These are phyloP conservation scores for Silurus glanis DNA, from an alignment of 2,113 vertebrate genomes.

Conservation along the genomic window DNA sequence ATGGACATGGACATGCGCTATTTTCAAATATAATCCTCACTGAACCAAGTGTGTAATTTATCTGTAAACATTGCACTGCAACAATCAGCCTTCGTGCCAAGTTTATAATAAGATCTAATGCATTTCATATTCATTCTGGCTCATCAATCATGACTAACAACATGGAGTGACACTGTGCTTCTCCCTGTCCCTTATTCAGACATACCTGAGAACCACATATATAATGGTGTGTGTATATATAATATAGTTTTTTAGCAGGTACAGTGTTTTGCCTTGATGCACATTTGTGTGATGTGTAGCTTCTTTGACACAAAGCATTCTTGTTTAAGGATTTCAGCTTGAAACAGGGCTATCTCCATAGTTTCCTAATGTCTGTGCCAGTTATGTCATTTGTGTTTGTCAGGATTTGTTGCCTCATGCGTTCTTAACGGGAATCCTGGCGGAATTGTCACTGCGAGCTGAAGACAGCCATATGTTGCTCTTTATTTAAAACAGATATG, in stretches of 20 bases:
- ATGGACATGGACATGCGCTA: background rate
- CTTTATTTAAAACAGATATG: conserved; percentile 40
- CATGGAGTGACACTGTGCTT: background rate
- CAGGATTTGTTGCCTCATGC: conserved; percentile 26
- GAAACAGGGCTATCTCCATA: background rate
- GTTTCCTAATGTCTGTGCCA: background rate
- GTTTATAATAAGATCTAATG: background rate
- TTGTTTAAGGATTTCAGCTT: background rate
- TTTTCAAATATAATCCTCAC: background rate
- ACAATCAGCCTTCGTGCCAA: background rate
- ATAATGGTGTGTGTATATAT: background rate
- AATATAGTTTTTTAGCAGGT: background rate
- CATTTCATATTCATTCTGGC: background rate
- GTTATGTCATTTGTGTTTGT: conserved; percentile 14
- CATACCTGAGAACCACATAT: too few species aligned
- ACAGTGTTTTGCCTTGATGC: background rate
- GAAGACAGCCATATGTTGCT: conserved; percentile 45
- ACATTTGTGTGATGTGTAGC: background rate
- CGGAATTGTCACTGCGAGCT: conserved; percentile 57
- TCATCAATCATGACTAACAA: conserved; percentile 12
- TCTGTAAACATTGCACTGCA: background rate
- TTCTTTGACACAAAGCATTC: background rate
- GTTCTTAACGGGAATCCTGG: conserved; percentile 35
- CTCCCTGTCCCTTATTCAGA: background rate
- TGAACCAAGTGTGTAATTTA: background rate